A percentile compares a stretch with the other conserved stretches of the same genome.
Conservation (phyloP, 2,888 invertebrate genomes). For the Periphyllus acericola region DNA sequence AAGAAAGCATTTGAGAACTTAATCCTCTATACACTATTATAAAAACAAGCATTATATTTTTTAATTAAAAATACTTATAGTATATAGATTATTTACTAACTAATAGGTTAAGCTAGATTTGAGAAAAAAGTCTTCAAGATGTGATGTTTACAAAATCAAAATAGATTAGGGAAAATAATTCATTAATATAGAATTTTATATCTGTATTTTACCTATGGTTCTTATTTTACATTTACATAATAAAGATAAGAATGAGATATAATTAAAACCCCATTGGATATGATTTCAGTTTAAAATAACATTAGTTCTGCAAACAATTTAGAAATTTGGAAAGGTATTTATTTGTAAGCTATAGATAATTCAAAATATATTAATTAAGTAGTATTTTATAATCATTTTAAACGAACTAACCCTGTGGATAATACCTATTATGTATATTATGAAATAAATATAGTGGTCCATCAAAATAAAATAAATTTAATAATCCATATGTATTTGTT, state of each 20-base stretch:
- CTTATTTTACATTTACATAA: too few species aligned
- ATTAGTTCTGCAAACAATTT: neutral
- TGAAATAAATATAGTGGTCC: conserved; percentile 18
- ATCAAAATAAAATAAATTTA: conserved; percentile 24
- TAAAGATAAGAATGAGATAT: neutral
- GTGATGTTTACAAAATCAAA: neutral
- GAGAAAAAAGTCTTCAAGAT: neutral
- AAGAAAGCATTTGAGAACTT: conserved; percentile 19
- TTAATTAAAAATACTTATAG: neutral
- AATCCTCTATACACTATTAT: neutral
- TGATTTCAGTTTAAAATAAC: neutral
- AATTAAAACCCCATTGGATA: neutral
- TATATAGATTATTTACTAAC: neutral
- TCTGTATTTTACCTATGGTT: too few species aligned
- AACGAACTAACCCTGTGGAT: conserved; percentile 42
- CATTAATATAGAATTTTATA: neutral
- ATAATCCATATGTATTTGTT: neutral
- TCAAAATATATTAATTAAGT: neutral
- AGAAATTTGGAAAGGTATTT: neutral
- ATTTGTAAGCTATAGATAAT: neutral
- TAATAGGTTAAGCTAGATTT: conserved; percentile 23
- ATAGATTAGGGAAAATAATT: neutral
- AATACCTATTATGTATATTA: conserved; percentile 5
- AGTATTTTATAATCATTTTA: neutral
- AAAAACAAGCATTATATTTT: neutral